Conservation (phyloP, 2,888 invertebrate genomes). For the Pogonocherus hispidulus region DNA sequence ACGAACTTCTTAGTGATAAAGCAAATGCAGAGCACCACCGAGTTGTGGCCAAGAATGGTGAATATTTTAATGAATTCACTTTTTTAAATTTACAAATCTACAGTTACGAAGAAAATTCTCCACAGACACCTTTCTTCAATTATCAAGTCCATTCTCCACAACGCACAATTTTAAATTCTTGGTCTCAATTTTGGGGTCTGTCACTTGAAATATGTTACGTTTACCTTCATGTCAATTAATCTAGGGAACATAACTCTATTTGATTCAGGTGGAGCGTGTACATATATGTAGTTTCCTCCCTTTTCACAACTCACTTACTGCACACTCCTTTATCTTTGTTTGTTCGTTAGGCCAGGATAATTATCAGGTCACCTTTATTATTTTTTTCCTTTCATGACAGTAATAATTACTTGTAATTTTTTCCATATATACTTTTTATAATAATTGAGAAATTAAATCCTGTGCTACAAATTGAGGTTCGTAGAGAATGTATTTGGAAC, state of each 20-base stretch:
- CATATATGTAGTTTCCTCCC: slow-evolving; percentile 53
- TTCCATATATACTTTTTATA: too few relatives aligned
- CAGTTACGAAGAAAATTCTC: not conserved
- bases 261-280: slow-evolving; percentile 62
- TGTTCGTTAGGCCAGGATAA: slow-evolving; percentile 27
- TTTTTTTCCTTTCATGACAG: not conserved
- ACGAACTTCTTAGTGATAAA: slow-evolving; percentile 66
- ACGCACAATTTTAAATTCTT: slow-evolving; percentile 54
- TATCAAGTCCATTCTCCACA: slow-evolving; percentile 20
- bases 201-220: slow-evolving; percentile 69
- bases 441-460: too few relatives aligned
- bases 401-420: not conserved
- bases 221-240: slow-evolving; percentile 87
- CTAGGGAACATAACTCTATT: slow-evolving; percentile 81
- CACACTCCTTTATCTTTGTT: slow-evolving; percentile 40
- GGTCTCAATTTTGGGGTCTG: slow-evolving; percentile 52
- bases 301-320: slow-evolving; percentile 46
- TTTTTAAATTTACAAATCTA: not conserved
- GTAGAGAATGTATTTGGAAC: too few relatives aligned
- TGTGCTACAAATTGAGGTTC: too few relatives aligned
- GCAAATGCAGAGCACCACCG: slow-evolving; percentile 59
- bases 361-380: not conserved
- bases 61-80: slow-evolving; percentile 9
- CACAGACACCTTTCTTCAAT: not conserved
- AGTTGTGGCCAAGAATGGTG: slow-evolving; percentile 46